Evolutionary conservation across 1,140 invertebrate species (phyloP).

Genomic region (Procambarus virginalis): DNA sequence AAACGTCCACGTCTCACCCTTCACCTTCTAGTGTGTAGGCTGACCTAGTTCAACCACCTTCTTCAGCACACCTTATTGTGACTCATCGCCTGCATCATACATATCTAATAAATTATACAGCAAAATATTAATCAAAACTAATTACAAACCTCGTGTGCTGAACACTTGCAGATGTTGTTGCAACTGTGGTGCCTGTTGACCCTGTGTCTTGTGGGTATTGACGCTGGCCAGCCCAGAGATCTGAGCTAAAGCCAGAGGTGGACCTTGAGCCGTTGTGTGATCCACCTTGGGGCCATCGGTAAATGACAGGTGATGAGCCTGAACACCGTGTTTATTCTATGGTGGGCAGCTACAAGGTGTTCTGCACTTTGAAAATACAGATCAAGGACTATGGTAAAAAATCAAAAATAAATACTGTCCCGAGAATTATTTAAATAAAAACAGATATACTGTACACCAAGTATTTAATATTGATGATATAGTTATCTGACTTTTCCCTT

Average conservation of each 20-base stretch:
- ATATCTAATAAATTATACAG: too few relatives aligned
- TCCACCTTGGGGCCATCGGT: constrained; percentile 70
- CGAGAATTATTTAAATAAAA: too few relatives aligned
- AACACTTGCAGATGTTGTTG: constrained; percentile 34
- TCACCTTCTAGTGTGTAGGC: too few relatives aligned
- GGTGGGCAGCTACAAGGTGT: constrained; percentile 52
- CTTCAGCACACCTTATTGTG: too few relatives aligned
- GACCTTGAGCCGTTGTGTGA: constrained; percentile 71
- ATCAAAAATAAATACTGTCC: too few relatives aligned
- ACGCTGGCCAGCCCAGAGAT: constrained; percentile 47
- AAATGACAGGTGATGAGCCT: constrained; percentile 49
- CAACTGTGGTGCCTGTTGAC: constrained; percentile 23
- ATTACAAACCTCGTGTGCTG: constrained; percentile 33
- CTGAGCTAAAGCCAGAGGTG: constrained; percentile 70
- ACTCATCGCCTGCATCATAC: too few relatives aligned
- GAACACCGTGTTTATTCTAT: constrained; percentile 45
- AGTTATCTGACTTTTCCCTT: too few relatives aligned
- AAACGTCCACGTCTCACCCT: too few relatives aligned
- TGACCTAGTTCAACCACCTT: too few relatives aligned
- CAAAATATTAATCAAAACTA: too few relatives aligned
- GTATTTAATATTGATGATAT: too few relatives aligned
- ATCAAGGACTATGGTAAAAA: not conserved
- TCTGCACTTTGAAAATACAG: constrained; percentile 44
- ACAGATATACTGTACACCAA: too few relatives aligned
- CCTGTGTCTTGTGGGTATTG: constrained; percentile 48